Base-by-base conservation (phyloP, 2,888 invertebrate species). In the Orthosia cruda region DNA sequence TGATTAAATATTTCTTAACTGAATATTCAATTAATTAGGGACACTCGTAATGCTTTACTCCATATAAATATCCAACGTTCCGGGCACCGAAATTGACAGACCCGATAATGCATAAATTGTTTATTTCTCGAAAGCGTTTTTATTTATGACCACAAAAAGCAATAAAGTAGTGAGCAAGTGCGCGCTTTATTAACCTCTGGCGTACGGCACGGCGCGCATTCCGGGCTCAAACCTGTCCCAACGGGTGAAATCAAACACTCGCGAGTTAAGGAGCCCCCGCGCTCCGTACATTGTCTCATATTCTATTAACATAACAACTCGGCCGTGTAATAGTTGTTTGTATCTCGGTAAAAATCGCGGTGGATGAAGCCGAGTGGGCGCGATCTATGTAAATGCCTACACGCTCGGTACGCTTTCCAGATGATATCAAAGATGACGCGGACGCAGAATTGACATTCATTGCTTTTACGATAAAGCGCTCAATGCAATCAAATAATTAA, bases 91-190 rank as follows among this genome's bases (percentile, higher is more conserved):
- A 91, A 92, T 90, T 91, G 92, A 93, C 92, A 90, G 90, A 89
- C 88, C 90, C 90, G 89, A 92, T 93, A 92, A 90, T 89, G 85
- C 88, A 92, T 92, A 93, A 94, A 94, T 92, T 93, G 92, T 94
- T 94, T 94, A 82, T 93, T 92, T 92, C 91, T 92, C 91, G 92
- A 93, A 93, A 94, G 90, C 91, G 91, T 93, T 93, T 93, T 93
- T 94, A 95, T 95, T 95, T 95, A 95, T 93, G 92, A 91, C 89
- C 91, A 94, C 94, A 96, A 95, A 95, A 95, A 95, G 95, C 93
- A 93, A 93, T 95, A 95, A 96, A 95, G 93, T 93, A 93, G 94
- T 91, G 87, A 89, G 93, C 94, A 94, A 95, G 96, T 95, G 95
- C 94, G 94, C 94, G 95, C 95, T 94, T 95, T 96, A 96, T 95